Percentiles rank a stretch among this genome's conserved stretches.
These are phyloP conservation scores for Xerus inauris DNA, from an alignment of 2,113 vertebrate species.

Conservation along the genomic window DNA sequence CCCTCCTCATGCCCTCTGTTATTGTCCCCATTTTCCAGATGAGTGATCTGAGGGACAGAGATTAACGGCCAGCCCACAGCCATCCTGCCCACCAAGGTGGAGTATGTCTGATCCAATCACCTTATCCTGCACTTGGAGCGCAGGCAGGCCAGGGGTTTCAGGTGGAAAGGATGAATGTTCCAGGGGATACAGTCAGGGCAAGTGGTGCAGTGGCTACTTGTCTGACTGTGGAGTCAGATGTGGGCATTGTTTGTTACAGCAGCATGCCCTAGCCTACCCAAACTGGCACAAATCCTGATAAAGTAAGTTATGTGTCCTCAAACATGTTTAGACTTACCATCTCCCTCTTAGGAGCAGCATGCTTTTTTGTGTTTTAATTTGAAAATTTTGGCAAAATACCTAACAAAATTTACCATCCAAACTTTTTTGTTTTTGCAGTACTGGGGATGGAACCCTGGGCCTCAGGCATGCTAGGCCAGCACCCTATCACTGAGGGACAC, in stretches of 20 bases:
- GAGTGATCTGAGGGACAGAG: not conserved
- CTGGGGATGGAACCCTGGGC: not conserved
- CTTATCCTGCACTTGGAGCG: not conserved
- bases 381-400: not conserved
- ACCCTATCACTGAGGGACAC: too few relatives aligned
- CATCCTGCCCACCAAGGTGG: not conserved
- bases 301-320: not conserved
- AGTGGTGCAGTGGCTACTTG: not conserved
- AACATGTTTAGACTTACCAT: not conserved
- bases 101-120: not conserved
- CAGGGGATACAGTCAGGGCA: not conserved
- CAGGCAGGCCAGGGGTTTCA: not conserved
- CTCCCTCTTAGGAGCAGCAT: not conserved
- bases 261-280: not conserved
- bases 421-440: not conserved
- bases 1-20: not conserved
- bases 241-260: not conserved
- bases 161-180: not conserved
- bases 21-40: not conserved
- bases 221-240: not conserved
- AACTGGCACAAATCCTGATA: not conserved
- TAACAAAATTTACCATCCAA: conserved; percentile 1
- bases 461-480: not conserved
- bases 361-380: not conserved
- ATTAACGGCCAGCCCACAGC: not conserved